Conservation (phyloP, 2,797 vertebrate species). For the Vireo griseus region DNA sequence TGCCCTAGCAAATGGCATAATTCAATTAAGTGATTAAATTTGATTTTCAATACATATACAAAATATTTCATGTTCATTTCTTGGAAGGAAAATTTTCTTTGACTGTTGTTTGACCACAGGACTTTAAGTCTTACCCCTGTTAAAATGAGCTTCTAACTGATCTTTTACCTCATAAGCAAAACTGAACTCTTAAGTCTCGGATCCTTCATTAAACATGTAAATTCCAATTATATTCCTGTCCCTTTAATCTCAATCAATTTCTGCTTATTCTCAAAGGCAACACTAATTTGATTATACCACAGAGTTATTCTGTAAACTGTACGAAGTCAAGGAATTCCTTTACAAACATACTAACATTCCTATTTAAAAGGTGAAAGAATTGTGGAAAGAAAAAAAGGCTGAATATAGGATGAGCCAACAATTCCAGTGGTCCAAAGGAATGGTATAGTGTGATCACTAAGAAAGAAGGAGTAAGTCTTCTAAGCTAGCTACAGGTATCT, state of each 20-base stretch:
- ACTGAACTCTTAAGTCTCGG: not conserved
- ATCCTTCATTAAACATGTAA: not conserved
- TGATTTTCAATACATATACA: not conserved
- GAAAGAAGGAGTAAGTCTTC: not conserved
- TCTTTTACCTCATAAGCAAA: not conserved
- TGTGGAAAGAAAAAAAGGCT: not conserved
- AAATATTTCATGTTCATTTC: not conserved
- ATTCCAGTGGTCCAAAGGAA: not conserved
- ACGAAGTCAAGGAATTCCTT: not conserved
- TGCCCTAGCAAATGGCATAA: not conserved
- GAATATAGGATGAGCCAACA: not conserved
- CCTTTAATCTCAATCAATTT: not conserved
- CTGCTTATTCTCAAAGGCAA: not conserved
- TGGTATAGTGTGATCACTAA: rapidly evolving
- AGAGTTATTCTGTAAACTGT: not conserved
- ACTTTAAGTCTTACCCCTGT: rapidly evolving
- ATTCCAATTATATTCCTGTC: not conserved
- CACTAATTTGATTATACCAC: not conserved
- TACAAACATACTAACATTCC: not conserved
- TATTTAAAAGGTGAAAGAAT: not conserved
- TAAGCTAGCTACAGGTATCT: not conserved
- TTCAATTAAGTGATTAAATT: not conserved
- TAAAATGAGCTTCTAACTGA: not conserved
- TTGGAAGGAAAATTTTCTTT: not conserved
- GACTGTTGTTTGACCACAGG: not conserved